Evolutionary conservation across 1,140 invertebrate species (phyloP).

Genomic region (Ceratitis capitata): DNA sequence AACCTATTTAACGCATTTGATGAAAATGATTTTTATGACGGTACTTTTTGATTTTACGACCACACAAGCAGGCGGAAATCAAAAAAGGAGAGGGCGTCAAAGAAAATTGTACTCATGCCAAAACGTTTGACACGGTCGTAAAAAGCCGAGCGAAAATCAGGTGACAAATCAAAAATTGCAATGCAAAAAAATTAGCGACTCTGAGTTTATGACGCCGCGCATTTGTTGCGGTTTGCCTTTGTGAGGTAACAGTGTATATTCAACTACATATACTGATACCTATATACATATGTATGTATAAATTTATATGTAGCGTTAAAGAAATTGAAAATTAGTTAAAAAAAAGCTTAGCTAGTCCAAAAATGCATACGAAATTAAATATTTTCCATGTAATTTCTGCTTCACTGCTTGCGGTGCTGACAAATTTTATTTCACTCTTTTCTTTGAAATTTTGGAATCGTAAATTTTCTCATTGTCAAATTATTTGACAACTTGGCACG

Average conservation of each 20-base stretch:
- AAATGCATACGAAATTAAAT: no score
- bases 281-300: no score
- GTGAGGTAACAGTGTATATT: not conserved
- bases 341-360: no score
- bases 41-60: conserved; percentile 35
- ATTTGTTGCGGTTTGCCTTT: not conserved
- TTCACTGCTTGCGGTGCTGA: no score
- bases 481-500: conserved; percentile 9
- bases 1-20: conserved; percentile 39
- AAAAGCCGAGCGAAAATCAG: conserved; percentile 14
- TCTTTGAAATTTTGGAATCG: no score
- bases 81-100: not conserved
- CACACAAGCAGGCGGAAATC: not conserved
- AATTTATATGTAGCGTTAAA: not conserved
- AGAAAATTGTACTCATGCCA: not conserved
- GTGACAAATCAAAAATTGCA: not conserved
- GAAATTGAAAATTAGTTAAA: no score
- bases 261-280: no score
- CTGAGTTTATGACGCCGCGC: no score
- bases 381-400: no score
- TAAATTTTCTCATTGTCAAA: conserved; percentile 2
- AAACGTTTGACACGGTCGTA: not conserved
- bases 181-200: not conserved
- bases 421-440: no score
- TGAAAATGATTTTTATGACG: conserved; percentile 34